Evolutionary conservation across 2,113 vertebrate species (phyloP).

Genomic region (Entelurus aequoreus): DNA sequence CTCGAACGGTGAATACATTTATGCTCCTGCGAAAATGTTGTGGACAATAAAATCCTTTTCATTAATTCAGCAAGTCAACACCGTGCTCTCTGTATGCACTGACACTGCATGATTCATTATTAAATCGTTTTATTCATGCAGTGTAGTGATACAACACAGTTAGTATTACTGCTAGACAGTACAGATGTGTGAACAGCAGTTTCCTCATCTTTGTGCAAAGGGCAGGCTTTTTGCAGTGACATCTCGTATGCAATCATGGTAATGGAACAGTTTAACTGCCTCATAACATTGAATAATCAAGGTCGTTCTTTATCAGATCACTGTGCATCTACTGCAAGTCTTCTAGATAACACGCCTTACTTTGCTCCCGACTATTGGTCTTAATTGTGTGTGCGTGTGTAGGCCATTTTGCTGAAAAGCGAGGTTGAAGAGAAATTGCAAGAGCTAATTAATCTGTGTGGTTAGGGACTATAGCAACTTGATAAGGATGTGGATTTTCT

Average conservation of each 20-base stretch:
- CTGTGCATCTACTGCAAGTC: not conserved
- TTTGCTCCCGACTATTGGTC: not conserved
- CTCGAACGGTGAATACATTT: too few relatives aligned
- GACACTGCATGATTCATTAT: not conserved
- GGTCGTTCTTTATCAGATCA: slow-evolving; percentile 12
- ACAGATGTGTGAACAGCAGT: slow-evolving; percentile 15
- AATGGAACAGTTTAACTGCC: slow-evolving; percentile 19
- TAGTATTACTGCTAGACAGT: slow-evolving; percentile 13
- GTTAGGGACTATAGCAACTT: not conserved
- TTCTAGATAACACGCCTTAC: not conserved
- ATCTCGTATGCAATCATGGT: slow-evolving; percentile 30
- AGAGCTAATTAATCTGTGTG: slow-evolving; percentile 1
- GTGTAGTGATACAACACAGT: slow-evolving; percentile 11
- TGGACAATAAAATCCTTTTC: not conserved
- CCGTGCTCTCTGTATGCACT: too few relatives aligned
- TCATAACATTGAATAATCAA: slow-evolving; percentile 8
- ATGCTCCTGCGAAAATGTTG: not conserved
- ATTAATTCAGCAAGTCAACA: not conserved
- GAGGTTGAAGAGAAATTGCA: too few relatives aligned
- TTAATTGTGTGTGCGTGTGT: not conserved
- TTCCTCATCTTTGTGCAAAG: slow-evolving; percentile 8
- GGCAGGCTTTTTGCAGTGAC: slow-evolving; percentile 2
- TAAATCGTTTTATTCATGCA: not conserved
- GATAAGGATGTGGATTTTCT: not conserved
- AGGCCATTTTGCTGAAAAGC: not conserved